phyloP scores from a whole-genome alignment of 2,888 invertebrate genomes.

The Micropterix aruncella region DNA sequence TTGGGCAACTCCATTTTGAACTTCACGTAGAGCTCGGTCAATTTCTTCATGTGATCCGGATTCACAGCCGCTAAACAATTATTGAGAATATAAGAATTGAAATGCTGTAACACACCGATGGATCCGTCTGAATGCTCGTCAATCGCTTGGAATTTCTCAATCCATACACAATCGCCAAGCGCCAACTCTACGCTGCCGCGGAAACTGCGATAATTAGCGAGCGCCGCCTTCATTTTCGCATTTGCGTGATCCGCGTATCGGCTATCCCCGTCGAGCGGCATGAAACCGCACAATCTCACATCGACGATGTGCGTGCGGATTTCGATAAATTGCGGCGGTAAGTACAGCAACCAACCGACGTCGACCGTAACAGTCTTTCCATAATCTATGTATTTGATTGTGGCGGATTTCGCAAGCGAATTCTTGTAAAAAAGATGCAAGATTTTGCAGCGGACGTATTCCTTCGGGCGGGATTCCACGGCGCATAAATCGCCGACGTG shows the following conservation, averaged over 20 bases:
- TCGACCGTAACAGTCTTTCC: constrained; percentile 30
- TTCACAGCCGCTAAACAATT: constrained; percentile 27
- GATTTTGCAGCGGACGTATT: constrained; percentile 42
- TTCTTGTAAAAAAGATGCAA: constrained; percentile 23
- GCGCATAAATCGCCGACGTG: constrained; percentile 43
- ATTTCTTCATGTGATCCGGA: constrained; percentile 29
- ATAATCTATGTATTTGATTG: constrained; percentile 45
- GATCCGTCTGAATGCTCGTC: constrained; percentile 35
- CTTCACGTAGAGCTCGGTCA: constrained; percentile 30
- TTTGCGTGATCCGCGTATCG: constrained; percentile 25
- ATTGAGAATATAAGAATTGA: constrained; percentile 36
- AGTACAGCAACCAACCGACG: constrained; percentile 27
- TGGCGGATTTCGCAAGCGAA: constrained; percentile 19
- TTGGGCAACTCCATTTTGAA: constrained; percentile 11
- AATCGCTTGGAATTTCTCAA: constrained; percentile 45
- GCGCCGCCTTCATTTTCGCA: constrained; percentile 19
- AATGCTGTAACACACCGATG: constrained; percentile 35
- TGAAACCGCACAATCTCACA: constrained; percentile 24
- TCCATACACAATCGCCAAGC: constrained; percentile 46
- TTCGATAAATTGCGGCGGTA: constrained; percentile 34
- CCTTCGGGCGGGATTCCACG: constrained; percentile 26
- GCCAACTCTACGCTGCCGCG: constrained; percentile 37
- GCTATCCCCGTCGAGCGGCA: constrained; percentile 28
- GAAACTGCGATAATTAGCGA: too few species aligned
- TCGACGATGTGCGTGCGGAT: constrained; percentile 29